Evolutionary conservation across 1,140 invertebrate species (phyloP).

Genomic region (Drosophila willistoni): DNA sequence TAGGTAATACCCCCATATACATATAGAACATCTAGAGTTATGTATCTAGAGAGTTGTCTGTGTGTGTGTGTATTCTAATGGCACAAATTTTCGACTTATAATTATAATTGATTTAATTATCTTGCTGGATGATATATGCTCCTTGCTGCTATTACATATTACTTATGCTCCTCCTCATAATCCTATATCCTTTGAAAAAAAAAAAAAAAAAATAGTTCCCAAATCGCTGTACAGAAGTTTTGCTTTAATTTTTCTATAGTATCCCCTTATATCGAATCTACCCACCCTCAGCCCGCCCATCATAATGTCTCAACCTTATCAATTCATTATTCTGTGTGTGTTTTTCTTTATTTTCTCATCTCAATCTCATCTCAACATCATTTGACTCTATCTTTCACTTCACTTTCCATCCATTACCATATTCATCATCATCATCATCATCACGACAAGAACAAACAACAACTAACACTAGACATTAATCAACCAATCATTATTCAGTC

Average conservation of each 20-base stretch:
- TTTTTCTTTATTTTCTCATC: not conserved
- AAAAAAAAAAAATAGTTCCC: too few species aligned
- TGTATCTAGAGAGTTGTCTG: constrained; percentile 38
- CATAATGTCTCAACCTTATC: constrained; percentile 15
- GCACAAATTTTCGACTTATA: constrained; percentile 33
- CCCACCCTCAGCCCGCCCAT: not conserved
- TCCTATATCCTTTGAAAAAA: not conserved
- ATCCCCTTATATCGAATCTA: too few species aligned
- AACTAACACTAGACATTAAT: constrained; percentile 36
- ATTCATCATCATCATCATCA: not conserved
- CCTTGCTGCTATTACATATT: too few species aligned
- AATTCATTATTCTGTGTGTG: not conserved
- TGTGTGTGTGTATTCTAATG: constrained; percentile 40
- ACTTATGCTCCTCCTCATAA: not conserved
- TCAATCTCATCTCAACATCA: not conserved
- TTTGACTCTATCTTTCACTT: not conserved
- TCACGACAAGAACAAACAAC: constrained; percentile 32
- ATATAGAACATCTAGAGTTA: constrained; percentile 44
- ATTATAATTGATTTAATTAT: constrained; percentile 34
- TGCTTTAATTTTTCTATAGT: constrained; percentile 18
- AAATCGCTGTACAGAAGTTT: constrained; percentile 46
- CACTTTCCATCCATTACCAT: not conserved
- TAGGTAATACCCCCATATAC: constrained; percentile 31
- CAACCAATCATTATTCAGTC: constrained; percentile 25
- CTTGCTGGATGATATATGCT: constrained; percentile 1